Base-by-base conservation (phyloP, 2,888 invertebrate species). In the Elgonia sp. region DNA sequence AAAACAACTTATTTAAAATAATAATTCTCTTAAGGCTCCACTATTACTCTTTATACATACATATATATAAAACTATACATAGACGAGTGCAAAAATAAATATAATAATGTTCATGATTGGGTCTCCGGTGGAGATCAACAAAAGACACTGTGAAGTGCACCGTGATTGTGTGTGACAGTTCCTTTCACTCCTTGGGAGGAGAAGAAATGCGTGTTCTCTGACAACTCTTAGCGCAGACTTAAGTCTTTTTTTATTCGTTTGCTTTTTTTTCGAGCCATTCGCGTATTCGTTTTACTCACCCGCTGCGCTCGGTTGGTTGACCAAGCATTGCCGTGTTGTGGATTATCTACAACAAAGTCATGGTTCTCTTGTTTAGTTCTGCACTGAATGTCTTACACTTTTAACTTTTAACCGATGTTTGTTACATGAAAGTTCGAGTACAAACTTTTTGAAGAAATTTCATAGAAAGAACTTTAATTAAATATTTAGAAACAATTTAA, bases 291-390 rank as follows among this genome's bases (percentile, higher is more conserved):
- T 90, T 90, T 93, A 95, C 95, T 95, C 95, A 96, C 96, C 96
- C 96, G 91, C 95, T 95, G 84, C 96, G 95, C 94, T 96, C 95
- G 91, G 95, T 94, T 91, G 95, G 94, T 90, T 95, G 95, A 89
- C 95, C 95, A 91, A 95, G 94, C 91, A 95, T 95, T 89, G 95
- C 93, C 90, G 95, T 95, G 94, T 95, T 96, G 94, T 96, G 96
- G 93, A 96, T 96, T 95, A 96, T 96, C 96, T 96, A 95, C 37
- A 62, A 62, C 62, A 62, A 39, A 63, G 55, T 72, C 53, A 53
- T 67, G 18, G 20, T 42, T 29, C 46, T 65, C 46, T 67, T 42
- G 53, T 53, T 69, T 69, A 69, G 16, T 69, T 53, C 20, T 18
- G 4, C 16, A 20, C 7, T 55, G 55, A 55, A 20, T 20, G 10